Evolutionary conservation across 37 sponge, comb jelly and placozoan species (phyloP).

Genomic region (Theonella swinhoei): DNA sequence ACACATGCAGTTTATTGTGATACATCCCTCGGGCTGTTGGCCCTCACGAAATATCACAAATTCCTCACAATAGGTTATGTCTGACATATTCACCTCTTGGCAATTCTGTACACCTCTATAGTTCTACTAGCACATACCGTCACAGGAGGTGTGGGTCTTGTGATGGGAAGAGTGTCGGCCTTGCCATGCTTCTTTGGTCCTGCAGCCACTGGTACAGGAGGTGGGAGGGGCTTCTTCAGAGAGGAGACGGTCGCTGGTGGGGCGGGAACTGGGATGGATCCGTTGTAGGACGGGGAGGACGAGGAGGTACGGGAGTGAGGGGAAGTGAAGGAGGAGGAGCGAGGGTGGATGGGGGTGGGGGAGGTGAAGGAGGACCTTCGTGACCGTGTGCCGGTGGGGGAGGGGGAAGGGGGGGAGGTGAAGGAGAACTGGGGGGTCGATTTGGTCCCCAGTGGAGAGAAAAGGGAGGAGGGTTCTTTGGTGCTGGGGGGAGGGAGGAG

Average conservation of each 20-base stretch:
- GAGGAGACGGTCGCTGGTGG: background rate
- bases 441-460: background rate
- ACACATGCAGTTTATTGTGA: too few species aligned
- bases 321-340: background rate
- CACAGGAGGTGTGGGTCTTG: background rate
- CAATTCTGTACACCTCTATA: too few species aligned
- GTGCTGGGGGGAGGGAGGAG: background rate
- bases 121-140: background rate
- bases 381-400: too few species aligned
- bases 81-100: too few species aligned
- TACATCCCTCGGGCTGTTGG: too few species aligned
- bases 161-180: background rate
- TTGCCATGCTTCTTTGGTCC: background rate
- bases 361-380: too few species aligned
- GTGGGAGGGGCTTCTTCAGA: background rate
- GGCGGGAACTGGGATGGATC: background rate
- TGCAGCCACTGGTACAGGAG: background rate
- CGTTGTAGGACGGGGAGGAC: background rate
- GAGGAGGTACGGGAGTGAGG: background rate
- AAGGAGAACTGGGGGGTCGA: background rate
- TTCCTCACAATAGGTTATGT: too few species aligned
- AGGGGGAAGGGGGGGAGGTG: background rate
- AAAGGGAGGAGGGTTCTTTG: too few species aligned
- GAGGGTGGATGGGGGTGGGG: background rate
- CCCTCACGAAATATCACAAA: too few species aligned